phyloP scores from a whole-genome alignment of 2,888 invertebrate genomes.

The Mesoligia furuncula region DNA sequence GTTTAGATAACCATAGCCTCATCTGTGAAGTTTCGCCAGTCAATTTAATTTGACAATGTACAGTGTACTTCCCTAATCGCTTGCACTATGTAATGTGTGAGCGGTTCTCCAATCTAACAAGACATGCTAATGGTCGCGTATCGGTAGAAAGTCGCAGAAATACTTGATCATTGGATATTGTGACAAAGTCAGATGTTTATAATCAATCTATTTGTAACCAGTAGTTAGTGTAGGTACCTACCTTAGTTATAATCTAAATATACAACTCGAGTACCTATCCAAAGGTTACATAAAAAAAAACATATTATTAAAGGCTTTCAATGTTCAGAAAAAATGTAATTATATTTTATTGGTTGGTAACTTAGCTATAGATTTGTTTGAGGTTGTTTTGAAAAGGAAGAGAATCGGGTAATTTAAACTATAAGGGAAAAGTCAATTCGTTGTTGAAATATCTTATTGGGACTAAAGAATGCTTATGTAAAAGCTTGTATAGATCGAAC shows the following conservation, averaged over 20 bases:
- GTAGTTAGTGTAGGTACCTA: slow-evolving; percentile 9
- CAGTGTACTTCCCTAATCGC: background rate
- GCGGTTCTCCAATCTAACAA: slow-evolving; percentile 9
- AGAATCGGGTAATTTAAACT: slow-evolving; percentile 20
- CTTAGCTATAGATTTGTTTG: slow-evolving; percentile 23
- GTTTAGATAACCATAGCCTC: background rate
- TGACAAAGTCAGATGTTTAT: slow-evolving; percentile 48
- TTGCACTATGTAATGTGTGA: slow-evolving; percentile 12
- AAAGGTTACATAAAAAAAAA: slow-evolving; percentile 49
- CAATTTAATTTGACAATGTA: background rate
- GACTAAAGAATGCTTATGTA: slow-evolving; percentile 31
- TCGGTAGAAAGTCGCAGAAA: slow-evolving; percentile 11
- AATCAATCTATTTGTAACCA: slow-evolving; percentile 9
- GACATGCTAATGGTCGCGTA: slow-evolving; percentile 1
- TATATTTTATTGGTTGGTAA: slow-evolving; percentile 30
- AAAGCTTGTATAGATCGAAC: slow-evolving; percentile 21
- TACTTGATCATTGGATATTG: slow-evolving; percentile 23
- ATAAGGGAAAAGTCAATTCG: slow-evolving; percentile 50
- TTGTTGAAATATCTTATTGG: slow-evolving; percentile 41
- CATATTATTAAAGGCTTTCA: slow-evolving; percentile 49
- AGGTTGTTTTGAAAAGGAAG: slow-evolving; percentile 18
- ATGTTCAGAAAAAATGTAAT: slow-evolving; percentile 47
- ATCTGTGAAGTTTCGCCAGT: background rate
- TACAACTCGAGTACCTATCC: slow-evolving; percentile 48
- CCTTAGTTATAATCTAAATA: slow-evolving; percentile 17